Conservation (phyloP, 1,140 invertebrate species). For the Steinernema feltiae region DNA sequence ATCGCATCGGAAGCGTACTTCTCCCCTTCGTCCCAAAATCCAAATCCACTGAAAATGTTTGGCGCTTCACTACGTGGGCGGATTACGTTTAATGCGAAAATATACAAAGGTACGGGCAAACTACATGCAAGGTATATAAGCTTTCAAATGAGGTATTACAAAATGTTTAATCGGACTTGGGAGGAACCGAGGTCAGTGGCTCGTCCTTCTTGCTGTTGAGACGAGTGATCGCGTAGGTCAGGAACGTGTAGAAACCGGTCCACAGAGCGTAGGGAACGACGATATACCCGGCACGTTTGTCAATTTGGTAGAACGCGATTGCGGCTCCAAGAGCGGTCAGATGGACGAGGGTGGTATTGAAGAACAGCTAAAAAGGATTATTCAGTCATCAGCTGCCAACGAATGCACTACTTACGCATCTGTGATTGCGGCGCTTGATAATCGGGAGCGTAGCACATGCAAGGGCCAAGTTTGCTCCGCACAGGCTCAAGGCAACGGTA, state of each 20-base stretch:
- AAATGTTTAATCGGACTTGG: neutral
- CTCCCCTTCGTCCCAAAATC: too few relatives aligned
- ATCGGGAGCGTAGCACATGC: constrained; percentile 40
- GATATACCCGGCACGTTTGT: constrained; percentile 48
- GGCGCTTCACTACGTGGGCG: too few relatives aligned
- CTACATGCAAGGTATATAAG: too few relatives aligned
- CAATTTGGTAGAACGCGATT: constrained; percentile 52
- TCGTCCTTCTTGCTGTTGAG: constrained; percentile 26
- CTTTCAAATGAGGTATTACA: too few relatives aligned
- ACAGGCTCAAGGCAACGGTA: constrained; percentile 47
- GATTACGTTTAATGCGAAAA: neutral
- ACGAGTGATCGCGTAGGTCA: constrained; percentile 36
- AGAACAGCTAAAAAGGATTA: constrained; percentile 38
- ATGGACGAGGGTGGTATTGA: constrained; percentile 40
- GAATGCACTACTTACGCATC: constrained; percentile 28
- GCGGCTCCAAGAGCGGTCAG: constrained; percentile 42
- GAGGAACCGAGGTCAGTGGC: neutral
- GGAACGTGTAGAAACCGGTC: constrained; percentile 45
- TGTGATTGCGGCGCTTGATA: constrained; percentile 44
- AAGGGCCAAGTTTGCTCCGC: constrained; percentile 44
- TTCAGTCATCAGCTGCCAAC: neutral
- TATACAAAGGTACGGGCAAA: too few relatives aligned
- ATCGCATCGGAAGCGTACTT: too few relatives aligned
- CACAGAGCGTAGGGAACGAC: constrained; percentile 46
- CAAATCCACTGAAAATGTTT: too few relatives aligned